Base-by-base conservation (phyloP, 2,113 vertebrate genomes). In the Lethenteron camtschaticum region DNA sequence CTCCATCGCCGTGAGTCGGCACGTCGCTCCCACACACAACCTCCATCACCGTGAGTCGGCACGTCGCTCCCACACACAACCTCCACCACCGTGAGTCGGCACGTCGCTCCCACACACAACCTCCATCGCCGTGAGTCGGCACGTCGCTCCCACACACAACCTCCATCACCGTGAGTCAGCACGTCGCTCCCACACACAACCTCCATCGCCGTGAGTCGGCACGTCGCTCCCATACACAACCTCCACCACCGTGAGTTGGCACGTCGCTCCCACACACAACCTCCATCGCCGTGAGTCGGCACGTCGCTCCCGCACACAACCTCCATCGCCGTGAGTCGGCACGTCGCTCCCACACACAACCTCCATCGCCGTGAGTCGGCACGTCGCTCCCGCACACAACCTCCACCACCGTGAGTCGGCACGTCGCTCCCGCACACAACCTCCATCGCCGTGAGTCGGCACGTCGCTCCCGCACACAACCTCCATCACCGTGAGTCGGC, bases 41-140 rank as follows among this genome's bases (percentile, higher is more conserved):
- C 24, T 24, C 24, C 41, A 24, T 24, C 72, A 99, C 94, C 10
- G 94, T 99, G 78, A 88, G 87, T 82, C 63, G 9, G 8, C 10
- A 10, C 41, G 1, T 41, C 41, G 41, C 41, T 41, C 4, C 41
- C 41, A 3, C 24, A 3, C 24, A 24, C 24, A 3, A 24, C 24
- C 24, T 24, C 24, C 24, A 24, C 3, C 72, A 97, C 94, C 10
- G 94, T 99, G 78, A 88, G 87, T 82, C 63, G 9, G 8, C 10
- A 10, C 41, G 7, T 41, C 41, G 41, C 41, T 41, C 4, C 41
- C 41, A 3, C 24, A 3, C 24, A 24, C 24, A 3, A 24, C 24
- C 24, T 24, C 24, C 24, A 24, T 3, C 72, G 96, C 94, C 10
- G 92, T 97, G 78, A 88, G 87, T 82, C 63, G 9, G 8, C 10